phyloP scores from a whole-genome alignment of 1,140 invertebrate species.

The Palaemon carinicauda region DNA sequence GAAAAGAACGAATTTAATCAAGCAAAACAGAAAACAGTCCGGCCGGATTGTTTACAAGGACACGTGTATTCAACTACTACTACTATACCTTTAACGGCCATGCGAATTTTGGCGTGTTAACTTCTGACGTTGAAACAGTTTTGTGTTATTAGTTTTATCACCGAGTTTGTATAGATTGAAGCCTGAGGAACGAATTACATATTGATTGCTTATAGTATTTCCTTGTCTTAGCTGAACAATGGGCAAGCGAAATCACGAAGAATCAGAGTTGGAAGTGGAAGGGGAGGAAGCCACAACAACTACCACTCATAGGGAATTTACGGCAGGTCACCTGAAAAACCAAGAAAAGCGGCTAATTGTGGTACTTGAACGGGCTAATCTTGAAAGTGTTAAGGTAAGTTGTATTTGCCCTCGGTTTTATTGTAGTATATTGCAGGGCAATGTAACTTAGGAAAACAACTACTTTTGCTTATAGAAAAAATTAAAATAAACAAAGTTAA shows the following conservation, averaged over 20 bases:
- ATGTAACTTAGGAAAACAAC: too few relatives aligned
- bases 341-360: conserved; percentile 77
- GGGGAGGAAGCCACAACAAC: neutral
- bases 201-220: neutral
- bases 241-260: conserved; percentile 6
- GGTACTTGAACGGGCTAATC: conserved; percentile 90
- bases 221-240: neutral
- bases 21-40: too few relatives aligned
- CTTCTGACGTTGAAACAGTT: too few relatives aligned
- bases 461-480: too few relatives aligned
- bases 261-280: neutral
- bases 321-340: neutral
- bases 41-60: too few relatives aligned
- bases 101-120: too few relatives aligned
- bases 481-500: too few relatives aligned
- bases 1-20: too few relatives aligned
- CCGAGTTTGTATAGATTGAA: neutral
- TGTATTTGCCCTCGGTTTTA: too few relatives aligned
- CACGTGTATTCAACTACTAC: too few relatives aligned
- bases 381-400: conserved; percentile 87
- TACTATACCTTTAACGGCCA: too few relatives aligned
- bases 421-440: too few relatives aligned
- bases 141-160: neutral
- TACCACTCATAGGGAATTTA: neutral
- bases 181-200: neutral